A percentile compares a stretch with the other conserved stretches of the same genome.
These are phyloP conservation scores for Resseliella maxima DNA, from an alignment of 2,888 invertebrate species.

Conservation along the genomic window DNA sequence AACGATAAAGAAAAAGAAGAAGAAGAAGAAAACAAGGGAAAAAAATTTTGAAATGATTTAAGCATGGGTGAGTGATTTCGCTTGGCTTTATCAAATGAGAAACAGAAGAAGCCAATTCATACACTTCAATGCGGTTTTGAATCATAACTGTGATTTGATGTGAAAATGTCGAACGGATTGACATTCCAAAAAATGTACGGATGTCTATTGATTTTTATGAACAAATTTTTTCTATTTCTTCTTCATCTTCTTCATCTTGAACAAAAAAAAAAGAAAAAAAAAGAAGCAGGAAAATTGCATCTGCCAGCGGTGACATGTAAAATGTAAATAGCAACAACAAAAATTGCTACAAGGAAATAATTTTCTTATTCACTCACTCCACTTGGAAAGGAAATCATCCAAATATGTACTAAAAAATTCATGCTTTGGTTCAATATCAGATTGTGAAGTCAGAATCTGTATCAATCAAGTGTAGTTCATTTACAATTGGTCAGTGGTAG, in stretches of 20 bases:
- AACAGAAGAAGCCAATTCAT: neutral
- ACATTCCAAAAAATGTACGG: neutral
- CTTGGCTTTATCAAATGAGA: neutral
- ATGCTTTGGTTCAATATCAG: neutral
- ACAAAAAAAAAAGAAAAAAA: too few relatives aligned
- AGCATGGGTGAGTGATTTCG: neutral
- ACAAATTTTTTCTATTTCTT: neutral
- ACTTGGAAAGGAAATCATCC: neutral
- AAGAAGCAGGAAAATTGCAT: neutral
- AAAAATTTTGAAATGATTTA: neutral
- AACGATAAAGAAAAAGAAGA: neutral
- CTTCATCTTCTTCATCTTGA: too few relatives aligned
- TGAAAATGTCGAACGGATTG: neutral
- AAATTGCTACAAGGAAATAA: neutral
- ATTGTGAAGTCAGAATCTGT: neutral
- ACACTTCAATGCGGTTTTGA: neutral
- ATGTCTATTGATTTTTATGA: constrained; percentile 6
- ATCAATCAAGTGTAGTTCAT: constrained; percentile 6
- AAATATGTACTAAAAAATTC: neutral
- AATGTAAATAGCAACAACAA: neutral
- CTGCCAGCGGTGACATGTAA: neutral
- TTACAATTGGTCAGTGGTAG: constrained; percentile 19
- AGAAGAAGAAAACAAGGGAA: too few relatives aligned
- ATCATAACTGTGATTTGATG: neutral
- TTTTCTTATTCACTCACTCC: neutral